A percentile compares a stretch with the other conserved stretches of the same genome.
Evolutionary conservation across 2,113 vertebrate species (phyloP).

Genomic region (Anarhynchus alexandrinus): DNA sequence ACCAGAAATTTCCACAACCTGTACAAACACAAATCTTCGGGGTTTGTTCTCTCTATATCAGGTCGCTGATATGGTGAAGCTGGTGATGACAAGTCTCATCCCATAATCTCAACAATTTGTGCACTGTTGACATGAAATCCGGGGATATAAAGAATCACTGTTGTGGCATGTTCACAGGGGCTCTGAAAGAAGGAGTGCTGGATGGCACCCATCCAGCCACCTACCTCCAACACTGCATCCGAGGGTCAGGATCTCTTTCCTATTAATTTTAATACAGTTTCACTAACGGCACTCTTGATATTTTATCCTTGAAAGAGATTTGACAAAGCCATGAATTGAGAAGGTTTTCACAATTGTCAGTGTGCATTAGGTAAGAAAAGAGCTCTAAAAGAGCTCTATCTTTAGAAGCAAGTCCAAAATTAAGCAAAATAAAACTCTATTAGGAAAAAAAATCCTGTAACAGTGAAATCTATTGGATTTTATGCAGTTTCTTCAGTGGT

Average conservation of each 20-base stretch:
- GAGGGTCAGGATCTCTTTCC: background rate
- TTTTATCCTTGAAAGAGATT: background rate
- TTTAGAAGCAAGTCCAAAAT: background rate
- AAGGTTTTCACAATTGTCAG: background rate
- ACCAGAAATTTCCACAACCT: background rate
- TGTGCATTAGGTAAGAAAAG: background rate
- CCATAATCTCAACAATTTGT: background rate
- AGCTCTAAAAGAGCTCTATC: background rate
- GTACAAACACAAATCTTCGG: background rate
- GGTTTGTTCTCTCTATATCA: background rate
- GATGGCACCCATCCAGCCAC: background rate
- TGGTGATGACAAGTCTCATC: background rate
- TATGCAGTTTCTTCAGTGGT: background rate
- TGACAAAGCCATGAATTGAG: background rate
- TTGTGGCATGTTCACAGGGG: rapidly evolving
- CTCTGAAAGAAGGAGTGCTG: background rate
- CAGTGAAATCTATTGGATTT: background rate
- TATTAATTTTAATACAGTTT: background rate
- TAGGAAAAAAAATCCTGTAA: background rate
- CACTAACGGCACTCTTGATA: background rate
- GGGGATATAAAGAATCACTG: background rate
- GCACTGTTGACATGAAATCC: background rate
- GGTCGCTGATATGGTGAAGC: background rate
- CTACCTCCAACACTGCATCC: background rate
- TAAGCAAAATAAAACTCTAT: background rate